Conservation (phyloP, 2,113 vertebrate genomes). For the Rana temporaria region DNA sequence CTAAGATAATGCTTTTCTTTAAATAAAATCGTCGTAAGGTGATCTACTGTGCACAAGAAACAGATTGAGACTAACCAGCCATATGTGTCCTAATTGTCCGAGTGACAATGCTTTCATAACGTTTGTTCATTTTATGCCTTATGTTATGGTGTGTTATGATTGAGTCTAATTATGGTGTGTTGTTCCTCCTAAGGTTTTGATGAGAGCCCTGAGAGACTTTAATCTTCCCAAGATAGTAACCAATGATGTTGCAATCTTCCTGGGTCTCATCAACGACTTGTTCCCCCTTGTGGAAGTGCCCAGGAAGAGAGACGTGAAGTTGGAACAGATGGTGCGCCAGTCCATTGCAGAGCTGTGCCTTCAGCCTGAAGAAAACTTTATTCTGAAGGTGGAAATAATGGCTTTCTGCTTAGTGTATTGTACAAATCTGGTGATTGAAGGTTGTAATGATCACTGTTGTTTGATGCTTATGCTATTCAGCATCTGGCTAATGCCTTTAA, state of each 20-base stretch:
- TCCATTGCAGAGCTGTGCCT: conserved; percentile 77
- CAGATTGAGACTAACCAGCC: conserved; percentile 99
- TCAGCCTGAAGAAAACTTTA: conserved; percentile 89
- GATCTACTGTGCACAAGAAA: conserved; percentile 71
- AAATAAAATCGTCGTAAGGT: conserved; percentile 70
- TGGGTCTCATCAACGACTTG: conserved; percentile 78
- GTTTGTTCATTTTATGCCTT: conserved; percentile 95
- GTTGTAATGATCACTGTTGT: conserved; percentile 71
- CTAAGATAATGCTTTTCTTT: conserved; percentile 69
- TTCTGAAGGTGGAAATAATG: conserved; percentile 84
- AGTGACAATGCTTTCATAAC: conserved; percentile 92
- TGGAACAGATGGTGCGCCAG: conserved; percentile 81
- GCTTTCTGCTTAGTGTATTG: conserved; percentile 82
- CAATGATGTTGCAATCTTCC: conserved; percentile 78
- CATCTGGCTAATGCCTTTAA: conserved; percentile 72
- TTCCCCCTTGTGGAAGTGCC: conserved; percentile 80
- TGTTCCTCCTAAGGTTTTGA: conserved; percentile 74
- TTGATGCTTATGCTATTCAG: conserved; percentile 68
- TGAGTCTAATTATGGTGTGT: conserved; percentile 79
- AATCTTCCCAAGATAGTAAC: conserved; percentile 80
- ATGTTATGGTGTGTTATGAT: conserved; percentile 93
- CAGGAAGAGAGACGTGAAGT: conserved; percentile 72
- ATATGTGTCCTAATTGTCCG: conserved; percentile 95
- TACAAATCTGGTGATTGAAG: conserved; percentile 77
- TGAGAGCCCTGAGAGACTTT: conserved; percentile 82